These are phyloP conservation scores for Ifrita kowaldi DNA, from an alignment of 2,113 vertebrate genomes.

Conservation along the genomic window DNA sequence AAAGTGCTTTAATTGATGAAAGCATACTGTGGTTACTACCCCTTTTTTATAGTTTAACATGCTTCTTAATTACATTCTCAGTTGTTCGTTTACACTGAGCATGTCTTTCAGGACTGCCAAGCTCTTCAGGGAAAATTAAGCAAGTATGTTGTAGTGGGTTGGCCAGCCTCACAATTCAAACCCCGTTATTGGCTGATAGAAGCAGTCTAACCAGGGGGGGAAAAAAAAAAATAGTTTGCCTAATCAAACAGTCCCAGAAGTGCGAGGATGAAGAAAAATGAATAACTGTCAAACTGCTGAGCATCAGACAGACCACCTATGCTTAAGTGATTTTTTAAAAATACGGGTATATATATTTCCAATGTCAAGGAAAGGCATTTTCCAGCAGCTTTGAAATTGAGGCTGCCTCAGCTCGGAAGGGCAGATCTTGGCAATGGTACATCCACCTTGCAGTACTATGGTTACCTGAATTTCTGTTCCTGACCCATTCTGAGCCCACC, in stretches of 20 bases:
- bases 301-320: neutral
- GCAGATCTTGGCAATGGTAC: conserved; percentile 5
- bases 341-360: neutral
- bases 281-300: neutral
- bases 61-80: conserved; percentile 58
- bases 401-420: neutral
- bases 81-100: conserved; percentile 55
- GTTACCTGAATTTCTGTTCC: neutral
- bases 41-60: conserved; percentile 60
- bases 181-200: neutral
- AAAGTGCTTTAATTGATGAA: conserved; percentile 69
- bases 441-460: neutral
- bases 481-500: neutral
- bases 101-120: conserved; percentile 57
- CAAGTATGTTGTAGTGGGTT: neutral
- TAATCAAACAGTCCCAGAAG: conserved; percentile 34
- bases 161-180: conserved; percentile 25
- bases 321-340: neutral
- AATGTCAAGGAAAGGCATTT: neutral
- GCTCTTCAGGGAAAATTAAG: conserved; percentile 39
- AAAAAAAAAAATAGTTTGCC: neutral
- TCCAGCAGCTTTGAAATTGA: conserved; percentile 1
- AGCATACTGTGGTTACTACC: conserved; percentile 54
- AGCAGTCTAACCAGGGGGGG: neutral
- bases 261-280: neutral